Conservation (phyloP, 2,113 vertebrate species). For the Hoplias malabaricus region DNA sequence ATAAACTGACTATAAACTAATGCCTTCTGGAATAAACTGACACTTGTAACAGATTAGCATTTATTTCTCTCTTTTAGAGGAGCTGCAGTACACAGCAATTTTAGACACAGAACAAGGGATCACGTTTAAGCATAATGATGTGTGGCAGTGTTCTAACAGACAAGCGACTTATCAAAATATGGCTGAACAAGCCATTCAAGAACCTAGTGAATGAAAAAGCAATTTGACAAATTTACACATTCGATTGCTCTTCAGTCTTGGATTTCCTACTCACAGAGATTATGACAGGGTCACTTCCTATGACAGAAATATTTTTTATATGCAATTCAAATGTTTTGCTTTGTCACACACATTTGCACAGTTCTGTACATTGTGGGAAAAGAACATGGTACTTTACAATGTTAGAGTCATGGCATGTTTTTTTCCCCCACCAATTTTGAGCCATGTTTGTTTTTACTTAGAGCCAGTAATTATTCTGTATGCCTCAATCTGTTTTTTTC, state of each 20-base stretch:
- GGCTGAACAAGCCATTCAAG: background rate
- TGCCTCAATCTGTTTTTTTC: too few species aligned
- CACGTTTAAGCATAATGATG: background rate
- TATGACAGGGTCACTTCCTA: background rate
- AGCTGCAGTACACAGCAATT: background rate
- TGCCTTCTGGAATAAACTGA: background rate
- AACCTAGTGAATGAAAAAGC: background rate
- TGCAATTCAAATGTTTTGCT: background rate
- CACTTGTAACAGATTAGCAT: background rate
- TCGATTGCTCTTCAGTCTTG: background rate
- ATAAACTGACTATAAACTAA: background rate
- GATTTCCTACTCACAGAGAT: background rate
- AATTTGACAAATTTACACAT: background rate
- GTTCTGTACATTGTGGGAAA: background rate
- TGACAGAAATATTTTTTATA: background rate
- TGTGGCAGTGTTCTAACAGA: constrained; percentile 1
- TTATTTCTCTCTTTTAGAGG: background rate
- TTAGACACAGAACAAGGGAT: background rate
- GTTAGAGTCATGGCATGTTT: background rate
- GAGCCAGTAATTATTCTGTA: background rate
- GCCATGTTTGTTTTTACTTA: background rate
- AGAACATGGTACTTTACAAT: background rate
- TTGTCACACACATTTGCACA: background rate
- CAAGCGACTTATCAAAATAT: background rate
- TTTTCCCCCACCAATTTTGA: background rate